Base-by-base conservation (phyloP, 35 echinoderm and acorn worm genomes). In the Acanthaster planci region DNA sequence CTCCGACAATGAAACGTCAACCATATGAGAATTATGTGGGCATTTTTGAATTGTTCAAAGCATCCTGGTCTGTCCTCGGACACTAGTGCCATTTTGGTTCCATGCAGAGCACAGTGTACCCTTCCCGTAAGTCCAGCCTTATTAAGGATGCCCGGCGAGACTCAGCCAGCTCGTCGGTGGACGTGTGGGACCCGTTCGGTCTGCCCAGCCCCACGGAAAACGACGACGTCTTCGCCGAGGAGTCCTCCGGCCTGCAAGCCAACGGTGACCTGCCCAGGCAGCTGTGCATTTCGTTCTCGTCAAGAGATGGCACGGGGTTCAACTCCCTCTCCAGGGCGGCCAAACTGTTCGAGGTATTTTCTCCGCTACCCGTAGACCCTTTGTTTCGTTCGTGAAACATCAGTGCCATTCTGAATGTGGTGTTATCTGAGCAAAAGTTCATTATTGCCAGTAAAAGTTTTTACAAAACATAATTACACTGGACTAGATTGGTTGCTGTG, bases 111-210 rank as follows among this genome's bases (percentile, higher is more conserved):
- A 90, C 82, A 57, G 60, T 91, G 54, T 95, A 95, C 60, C 93
- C 93, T 2, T 87, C 89, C 35, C 89, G 93, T 0, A 87, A 83
- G 52, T 78, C 89, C 23, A 95, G 93, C 84, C 78, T 95, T 53
- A 95, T 95, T 39, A 88, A 95, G 84, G 93, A 95, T 80, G 93
- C 93, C 30, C 76, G 93, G n/a, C 53, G 93, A 80, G 93, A 95
- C 22, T 95, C 93, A 10, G 80, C 78, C 39, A 72, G 93, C 14
- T 84, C 90, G 7, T 91, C 88, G 30, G 76, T 95, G 42, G 93
- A 95, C 77, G 39, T 95, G 60, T 67, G 60, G 8, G 79, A 79
- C 18, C 84, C 84, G 18, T 76, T 82, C 39, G 68, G 60, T 1
- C 78, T 91, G 18, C 77, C 78, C 23, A 90, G 84, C 67, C 81